A percentile compares a stretch with the other conserved stretches of the same genome.
Evolutionary conservation across 2,888 invertebrate species (phyloP).

Genomic region (Cephus pygmeus): DNA sequence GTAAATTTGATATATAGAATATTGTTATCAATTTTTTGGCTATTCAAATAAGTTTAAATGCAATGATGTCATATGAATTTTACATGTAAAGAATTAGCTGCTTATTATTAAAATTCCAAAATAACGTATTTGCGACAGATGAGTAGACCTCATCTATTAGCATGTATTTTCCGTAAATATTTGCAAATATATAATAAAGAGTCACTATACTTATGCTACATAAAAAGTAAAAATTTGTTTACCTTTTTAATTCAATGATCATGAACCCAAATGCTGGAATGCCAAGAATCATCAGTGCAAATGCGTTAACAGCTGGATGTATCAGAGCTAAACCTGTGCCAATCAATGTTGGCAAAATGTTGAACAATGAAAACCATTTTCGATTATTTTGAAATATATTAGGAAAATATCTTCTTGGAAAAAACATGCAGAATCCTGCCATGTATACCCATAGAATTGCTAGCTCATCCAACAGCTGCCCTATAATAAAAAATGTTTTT

Average conservation of each 20-base stretch:
- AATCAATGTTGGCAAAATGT: conserved; percentile 71
- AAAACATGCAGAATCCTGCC: conserved; percentile 81
- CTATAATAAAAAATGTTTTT: conserved; percentile 58
- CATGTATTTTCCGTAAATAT: too few relatives aligned
- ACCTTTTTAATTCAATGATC: conserved; percentile 77
- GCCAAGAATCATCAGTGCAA: conserved; percentile 81
- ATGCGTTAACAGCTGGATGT: conserved; percentile 85
- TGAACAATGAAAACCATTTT: conserved; percentile 72
- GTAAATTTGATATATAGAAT: not conserved
- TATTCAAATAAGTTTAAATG: not conserved
- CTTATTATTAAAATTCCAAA: not conserved
- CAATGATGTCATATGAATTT: not conserved
- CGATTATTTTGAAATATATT: conserved; percentile 74
- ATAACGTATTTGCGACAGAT: not conserved
- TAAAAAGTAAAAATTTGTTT: conserved; percentile 36
- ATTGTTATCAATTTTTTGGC: not conserved
- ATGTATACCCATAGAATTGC: conserved; percentile 86
- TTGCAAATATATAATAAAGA: not conserved
- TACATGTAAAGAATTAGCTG: too few relatives aligned
- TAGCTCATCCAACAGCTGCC: conserved; percentile 84
- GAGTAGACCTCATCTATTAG: too few relatives aligned
- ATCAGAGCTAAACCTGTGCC: conserved; percentile 78
- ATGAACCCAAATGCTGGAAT: conserved; percentile 78
- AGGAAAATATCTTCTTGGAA: conserved; percentile 78
- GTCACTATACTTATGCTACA: not conserved